Conservation (phyloP, 2,113 vertebrate genomes). For the Cygnus buccinator region DNA sequence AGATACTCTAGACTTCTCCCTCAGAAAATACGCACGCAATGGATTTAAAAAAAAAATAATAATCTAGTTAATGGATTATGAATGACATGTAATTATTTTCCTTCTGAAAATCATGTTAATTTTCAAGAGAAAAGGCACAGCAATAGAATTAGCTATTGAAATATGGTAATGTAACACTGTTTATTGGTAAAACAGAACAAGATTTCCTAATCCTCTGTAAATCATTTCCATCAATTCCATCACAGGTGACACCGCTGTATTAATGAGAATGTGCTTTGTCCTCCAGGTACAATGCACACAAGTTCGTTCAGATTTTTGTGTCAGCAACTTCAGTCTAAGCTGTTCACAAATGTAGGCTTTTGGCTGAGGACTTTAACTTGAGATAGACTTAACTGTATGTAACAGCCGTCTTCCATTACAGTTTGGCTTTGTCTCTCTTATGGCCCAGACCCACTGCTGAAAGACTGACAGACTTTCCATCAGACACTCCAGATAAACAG, state of each 20-base stretch:
- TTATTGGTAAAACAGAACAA: constrained; percentile 55
- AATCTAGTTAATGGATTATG: constrained; percentile 72
- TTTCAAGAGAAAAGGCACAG: constrained; percentile 61
- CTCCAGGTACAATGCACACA: neutral
- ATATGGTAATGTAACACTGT: constrained; percentile 51
- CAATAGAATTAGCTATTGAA: constrained; percentile 65
- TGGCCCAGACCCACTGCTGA: neutral
- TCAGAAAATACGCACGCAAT: constrained; percentile 34
- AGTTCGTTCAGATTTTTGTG: neutral
- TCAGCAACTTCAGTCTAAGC: neutral
- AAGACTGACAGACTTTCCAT: neutral
- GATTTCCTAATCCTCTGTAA: constrained; percentile 31
- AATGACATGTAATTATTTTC: constrained; percentile 70
- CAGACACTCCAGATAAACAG: neutral
- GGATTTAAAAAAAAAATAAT: neutral
- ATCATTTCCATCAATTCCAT: constrained; percentile 48
- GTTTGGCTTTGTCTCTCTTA: neutral
- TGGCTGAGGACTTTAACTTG: neutral
- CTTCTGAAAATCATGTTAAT: constrained; percentile 63
- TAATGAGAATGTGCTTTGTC: neutral
- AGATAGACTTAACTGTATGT: neutral
- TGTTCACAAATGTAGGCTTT: neutral
- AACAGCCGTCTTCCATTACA: neutral
- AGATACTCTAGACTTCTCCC: constrained; percentile 38
- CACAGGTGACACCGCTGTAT: neutral